Percentiles rank a stretch among this genome's conserved stretches.
These are phyloP conservation scores for Ridgeia piscesae DNA, from an alignment of 1,140 invertebrate genomes.

Conservation along the genomic window DNA sequence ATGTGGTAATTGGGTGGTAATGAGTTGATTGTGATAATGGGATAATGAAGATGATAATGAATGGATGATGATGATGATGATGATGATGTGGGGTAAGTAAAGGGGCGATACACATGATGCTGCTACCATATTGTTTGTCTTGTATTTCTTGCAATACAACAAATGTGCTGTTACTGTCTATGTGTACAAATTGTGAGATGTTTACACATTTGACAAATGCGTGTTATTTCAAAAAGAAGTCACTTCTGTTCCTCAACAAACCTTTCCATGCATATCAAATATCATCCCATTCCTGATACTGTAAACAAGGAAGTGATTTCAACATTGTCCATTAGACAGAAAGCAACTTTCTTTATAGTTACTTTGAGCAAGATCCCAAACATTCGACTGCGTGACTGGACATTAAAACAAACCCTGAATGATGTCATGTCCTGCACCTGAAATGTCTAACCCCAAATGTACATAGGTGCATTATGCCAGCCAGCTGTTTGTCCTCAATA, in stretches of 20 bases:
- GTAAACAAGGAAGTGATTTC: not conserved
- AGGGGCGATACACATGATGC: too few species aligned
- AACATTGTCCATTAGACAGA: not conserved
- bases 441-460: not conserved
- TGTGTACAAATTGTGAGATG: not conserved
- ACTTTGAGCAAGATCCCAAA: not conserved
- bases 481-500: not conserved
- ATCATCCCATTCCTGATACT: not conserved
- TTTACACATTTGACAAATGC: not conserved
- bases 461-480: not conserved
- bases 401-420: not conserved
- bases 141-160: too few species aligned
- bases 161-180: not conserved
- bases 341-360: not conserved
- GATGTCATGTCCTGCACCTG: not conserved
- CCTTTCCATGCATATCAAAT: not conserved
- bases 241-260: not conserved
- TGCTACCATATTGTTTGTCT: too few species aligned
- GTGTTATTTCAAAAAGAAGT: not conserved
- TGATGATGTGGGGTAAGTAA: too few species aligned
- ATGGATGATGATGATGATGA: too few species aligned
- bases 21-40: too few species aligned
- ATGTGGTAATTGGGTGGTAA: too few species aligned
- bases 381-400: not conserved
- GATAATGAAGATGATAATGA: too few species aligned